Base-by-base conservation (phyloP, 2,888 invertebrate species). In the Vannuccia rotundouncinata region DNA sequence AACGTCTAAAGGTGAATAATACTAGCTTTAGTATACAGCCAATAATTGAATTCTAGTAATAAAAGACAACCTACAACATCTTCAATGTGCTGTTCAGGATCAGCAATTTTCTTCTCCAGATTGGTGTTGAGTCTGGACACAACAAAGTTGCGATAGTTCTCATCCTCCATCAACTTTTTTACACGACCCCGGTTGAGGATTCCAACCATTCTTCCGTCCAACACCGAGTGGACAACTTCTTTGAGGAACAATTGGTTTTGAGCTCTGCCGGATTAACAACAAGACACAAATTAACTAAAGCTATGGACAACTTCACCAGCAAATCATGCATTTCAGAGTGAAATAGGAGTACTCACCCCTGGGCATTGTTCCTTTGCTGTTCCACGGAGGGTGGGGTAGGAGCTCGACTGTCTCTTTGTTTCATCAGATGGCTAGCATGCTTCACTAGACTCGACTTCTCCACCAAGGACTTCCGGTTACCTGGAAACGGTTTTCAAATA, bases 141-240 rank as follows among this genome's bases (percentile, higher is more conserved):
- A 59, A 97, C 94, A 89, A 99, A 92, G 87, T 95, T 96, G 45
- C 99, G 91, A 88, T 98, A 95, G 75, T 94, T 96, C 89, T 99
- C 99, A 88, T 99, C 98, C 87, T 99, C 98, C 95, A 99, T 95
- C 30, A 99, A 89, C 86, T 95, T 96, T 86, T 94, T 94, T 77
- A 97, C 90, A 29, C 95, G 91, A 86, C 94, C 95, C 25, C 95
- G 89, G 87, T 97, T 95, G 76, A 99, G 90, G 95, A 98, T 98
- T 25, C 97, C 95, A 0, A 99, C 94, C 0, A 95, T 95, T 88
- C 95, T 95, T 0, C 96, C 96, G 82, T 93, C 92, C 80, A 95
- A 87, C 0, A 95, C 94, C 87, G 92, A 92, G 85, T 91, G 92
- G 0, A 94, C 91, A 78, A 94, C 90, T 92, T 97, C 96, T 86